A percentile compares a stretch with the other conserved stretches of the same genome.
Conservation (phyloP, 2,888 invertebrate species). For the Tortrix viridana region DNA sequence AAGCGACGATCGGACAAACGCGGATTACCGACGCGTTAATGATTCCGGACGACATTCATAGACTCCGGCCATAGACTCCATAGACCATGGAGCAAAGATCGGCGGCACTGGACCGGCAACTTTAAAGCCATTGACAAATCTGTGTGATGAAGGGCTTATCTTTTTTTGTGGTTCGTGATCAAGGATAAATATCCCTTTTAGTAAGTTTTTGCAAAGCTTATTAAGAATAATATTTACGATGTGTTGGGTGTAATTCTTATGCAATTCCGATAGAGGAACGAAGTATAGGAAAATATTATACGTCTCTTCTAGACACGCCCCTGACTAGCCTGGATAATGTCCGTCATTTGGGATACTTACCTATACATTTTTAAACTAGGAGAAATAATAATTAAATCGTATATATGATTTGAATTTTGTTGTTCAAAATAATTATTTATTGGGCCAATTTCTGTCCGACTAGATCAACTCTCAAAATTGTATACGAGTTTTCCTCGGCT, state of each 20-base stretch:
- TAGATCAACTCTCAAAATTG: no score
- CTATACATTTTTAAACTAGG: no score
- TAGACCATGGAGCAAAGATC: neutral
- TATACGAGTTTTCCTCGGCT: no score
- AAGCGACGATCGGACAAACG: slow-evolving; percentile 20
- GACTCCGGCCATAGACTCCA: neutral
- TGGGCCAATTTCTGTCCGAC: no score
- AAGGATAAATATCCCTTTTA: neutral
- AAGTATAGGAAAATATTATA: no score
- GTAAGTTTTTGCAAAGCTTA: slow-evolving; percentile 1
- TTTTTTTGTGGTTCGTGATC: neutral
- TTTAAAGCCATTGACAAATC: neutral
- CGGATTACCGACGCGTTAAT: slow-evolving; percentile 17
- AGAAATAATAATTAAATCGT: no score
- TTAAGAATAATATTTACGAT: slow-evolving; percentile 2
- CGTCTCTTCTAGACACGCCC: no score
- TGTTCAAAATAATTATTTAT: no score
- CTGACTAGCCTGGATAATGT: no score
- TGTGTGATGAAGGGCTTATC: slow-evolving; percentile 10
- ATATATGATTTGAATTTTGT: no score
- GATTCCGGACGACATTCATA: slow-evolving; percentile 16
- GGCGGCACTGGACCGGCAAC: slow-evolving; percentile 18
- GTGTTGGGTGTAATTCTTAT: neutral
- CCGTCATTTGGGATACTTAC: no score
- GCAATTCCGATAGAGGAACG: neutral